Base-by-base conservation (phyloP, 2,888 invertebrate species). In the Saturnia japonica region DNA sequence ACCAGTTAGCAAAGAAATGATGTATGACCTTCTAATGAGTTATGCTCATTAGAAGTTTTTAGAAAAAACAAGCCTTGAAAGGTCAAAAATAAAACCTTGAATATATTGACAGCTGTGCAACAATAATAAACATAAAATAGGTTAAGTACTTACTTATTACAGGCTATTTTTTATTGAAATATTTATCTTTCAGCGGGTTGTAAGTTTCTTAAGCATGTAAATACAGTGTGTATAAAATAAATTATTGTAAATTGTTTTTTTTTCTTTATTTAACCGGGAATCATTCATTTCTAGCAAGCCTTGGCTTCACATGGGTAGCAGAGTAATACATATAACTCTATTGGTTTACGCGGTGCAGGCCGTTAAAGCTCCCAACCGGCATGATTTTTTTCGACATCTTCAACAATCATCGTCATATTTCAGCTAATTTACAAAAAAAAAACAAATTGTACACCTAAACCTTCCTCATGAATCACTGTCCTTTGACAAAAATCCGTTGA, bases 11-110 rank as follows among this genome's bases (percentile, higher is more conserved):
- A 47, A 94, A 94, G 82, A 94, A 93, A 93, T 94, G 94, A 94
- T 93, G 93, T 84, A 93, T 93, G 93, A 93, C 93, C 90, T 93
- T 93, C 93, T 93, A 93, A 93, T 93, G 93, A 81, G 91, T 76
- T 71, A 28, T 73, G 60, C 91, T 89, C 93, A 93, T 93, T 93
- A 92, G 93, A 93, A 93, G 89, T 83, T 84, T 47, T 51, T 12
- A 19, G 3, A 25, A 2, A 25, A 11, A 60, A 28, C 28, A 60
- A 60, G 42, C 16, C 45, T 22, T 45, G 28, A 64, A 71, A 28
- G 40, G 16, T 43, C 6, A 51, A 28, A 62, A 62, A 16, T 43
- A 45, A 28, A 12, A 22, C 19, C 8, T 40, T 40, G 1, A 64
- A 11, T 64, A 25, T 62, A 62, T n/a, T 40, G 19, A 34, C 40